Percentiles rank a stretch among this genome's conserved stretches.
Conservation (phyloP, 2,888 invertebrate genomes). For the Ochlodes sylvanus region DNA sequence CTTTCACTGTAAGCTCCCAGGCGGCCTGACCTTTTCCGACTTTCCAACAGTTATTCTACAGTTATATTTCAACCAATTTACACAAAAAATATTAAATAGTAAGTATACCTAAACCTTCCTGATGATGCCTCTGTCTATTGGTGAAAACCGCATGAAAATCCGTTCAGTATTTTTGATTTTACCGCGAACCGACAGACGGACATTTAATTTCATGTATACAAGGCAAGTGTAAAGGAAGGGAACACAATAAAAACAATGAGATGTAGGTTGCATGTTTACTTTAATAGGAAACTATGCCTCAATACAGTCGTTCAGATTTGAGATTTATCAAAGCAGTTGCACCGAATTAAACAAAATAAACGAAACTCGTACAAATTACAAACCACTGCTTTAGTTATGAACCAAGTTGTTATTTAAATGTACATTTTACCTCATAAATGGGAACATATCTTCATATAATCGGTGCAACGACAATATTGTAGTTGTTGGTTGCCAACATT, state of each 20-base stretch:
- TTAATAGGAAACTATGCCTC: conserved; percentile 74
- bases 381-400: conserved; percentile 9
- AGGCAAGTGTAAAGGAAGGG: too few relatives aligned
- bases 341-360: conserved; percentile 46
- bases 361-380: not conserved
- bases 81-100: too few relatives aligned
- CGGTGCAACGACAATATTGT: conserved; percentile 37
- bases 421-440: not conserved
- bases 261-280: conserved; percentile 64
- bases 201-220: too few relatives aligned
- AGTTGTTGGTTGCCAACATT: conserved; percentile 35
- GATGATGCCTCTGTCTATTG: too few relatives aligned
- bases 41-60: too few relatives aligned
- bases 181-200: too few relatives aligned
- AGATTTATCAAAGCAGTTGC: conserved; percentile 61
- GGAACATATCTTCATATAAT: conserved; percentile 22
- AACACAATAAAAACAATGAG: conserved; percentile 39
- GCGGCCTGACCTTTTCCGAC: too few relatives aligned
- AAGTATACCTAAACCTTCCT: too few relatives aligned
- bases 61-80: too few relatives aligned
- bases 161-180: too few relatives aligned
- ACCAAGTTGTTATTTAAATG: not conserved
- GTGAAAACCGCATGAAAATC: too few relatives aligned
- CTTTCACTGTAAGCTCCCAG: too few relatives aligned
- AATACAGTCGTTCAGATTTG: conserved; percentile 66